Evolutionary conservation across 2,797 vertebrate species (phyloP).

Genomic region (Parambassis ranga): DNA sequence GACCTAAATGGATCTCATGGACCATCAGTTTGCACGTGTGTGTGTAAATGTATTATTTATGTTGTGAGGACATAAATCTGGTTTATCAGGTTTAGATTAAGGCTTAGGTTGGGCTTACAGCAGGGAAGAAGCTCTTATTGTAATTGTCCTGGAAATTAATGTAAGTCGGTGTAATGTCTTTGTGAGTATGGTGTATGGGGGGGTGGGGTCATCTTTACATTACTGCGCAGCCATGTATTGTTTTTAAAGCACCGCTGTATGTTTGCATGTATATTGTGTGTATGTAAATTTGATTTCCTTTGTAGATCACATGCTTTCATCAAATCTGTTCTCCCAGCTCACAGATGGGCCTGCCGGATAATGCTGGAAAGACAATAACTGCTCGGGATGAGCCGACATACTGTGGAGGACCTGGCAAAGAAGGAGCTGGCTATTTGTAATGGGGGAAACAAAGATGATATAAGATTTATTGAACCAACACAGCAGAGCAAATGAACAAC

Average conservation of each 20-base stretch:
- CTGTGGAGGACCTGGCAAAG: constrained; percentile 62
- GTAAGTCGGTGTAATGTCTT: not conserved
- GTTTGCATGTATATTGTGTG: constrained; percentile 32
- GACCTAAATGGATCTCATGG: constrained; percentile 51
- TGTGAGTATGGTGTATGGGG: not conserved
- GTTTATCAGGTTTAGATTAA: not conserved
- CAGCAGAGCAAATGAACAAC: constrained; percentile 73
- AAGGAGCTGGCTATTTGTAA: constrained; percentile 56
- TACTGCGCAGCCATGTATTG: not conserved
- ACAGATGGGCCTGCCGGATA: constrained; percentile 60
- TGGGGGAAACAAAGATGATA: constrained; percentile 67
- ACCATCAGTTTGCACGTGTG: not conserved
- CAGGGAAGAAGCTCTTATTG: too few species aligned
- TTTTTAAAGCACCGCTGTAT: constrained; percentile 20
- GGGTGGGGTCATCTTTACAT: not conserved
- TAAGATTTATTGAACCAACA: constrained; percentile 78
- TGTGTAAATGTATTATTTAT: not conserved
- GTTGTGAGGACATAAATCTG: not conserved
- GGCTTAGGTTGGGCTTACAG: not conserved
- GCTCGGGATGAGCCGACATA: constrained; percentile 50
- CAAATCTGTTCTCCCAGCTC: constrained; percentile 56
- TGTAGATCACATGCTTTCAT: constrained; percentile 55
- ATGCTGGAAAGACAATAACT: constrained; percentile 63
- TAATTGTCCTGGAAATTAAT: too few species aligned
- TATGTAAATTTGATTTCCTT: constrained; percentile 54